phyloP scores from a whole-genome alignment of 2,113 vertebrate species.

The Bos taurus region ARS-UCD2.0 NC_037334.1:75802501-75803000 shows the following conservation, averaged over 20 bases:
- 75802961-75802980: conserved; percentile 19
- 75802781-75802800: conserved; percentile 32
- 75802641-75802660: background rate
- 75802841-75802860: conserved; percentile 55
- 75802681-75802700: background rate
- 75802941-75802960: conserved; percentile 57
- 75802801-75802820: conserved; percentile 54
- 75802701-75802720: background rate
- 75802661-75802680: background rate
- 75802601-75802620: background rate
- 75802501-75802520: background rate
- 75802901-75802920: conserved; percentile 35
- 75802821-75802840: conserved; percentile 57
- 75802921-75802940: conserved; percentile 41
- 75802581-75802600: background rate
- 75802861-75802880: conserved; percentile 36
- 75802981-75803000: conserved; percentile 25
- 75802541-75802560: background rate
- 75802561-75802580: background rate
- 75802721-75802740: background rate
- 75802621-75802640: background rate
- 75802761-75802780: background rate
- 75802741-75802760: background rate
- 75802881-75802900: conserved; percentile 58
- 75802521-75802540: background rate